These are phyloP conservation scores for Ptychodera flava DNA, from an alignment of 35 echinoderm and acorn worm species.

Conservation along the genomic window DNA sequence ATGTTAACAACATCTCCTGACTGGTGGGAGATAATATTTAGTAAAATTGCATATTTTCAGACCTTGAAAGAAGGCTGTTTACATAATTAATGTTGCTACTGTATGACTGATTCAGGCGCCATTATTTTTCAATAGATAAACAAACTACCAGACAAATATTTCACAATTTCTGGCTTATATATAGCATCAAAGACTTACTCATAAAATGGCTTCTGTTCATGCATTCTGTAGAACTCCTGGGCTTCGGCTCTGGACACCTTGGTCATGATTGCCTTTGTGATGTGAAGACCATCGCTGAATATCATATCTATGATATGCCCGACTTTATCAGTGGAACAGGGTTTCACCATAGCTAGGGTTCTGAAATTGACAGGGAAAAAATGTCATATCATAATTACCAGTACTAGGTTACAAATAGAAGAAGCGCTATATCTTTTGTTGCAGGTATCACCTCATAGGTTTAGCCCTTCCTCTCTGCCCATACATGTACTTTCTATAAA, in stretches of 20 bases:
- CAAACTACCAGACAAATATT: too few relatives aligned
- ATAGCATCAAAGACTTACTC: conserved; percentile 60
- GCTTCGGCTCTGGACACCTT: conserved; percentile 50
- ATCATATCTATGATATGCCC: conserved; percentile 81
- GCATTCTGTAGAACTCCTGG: conserved; percentile 76
- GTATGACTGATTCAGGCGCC: too few relatives aligned
- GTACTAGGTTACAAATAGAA: not conserved
- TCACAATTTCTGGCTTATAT: too few relatives aligned
- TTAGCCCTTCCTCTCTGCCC: not conserved
- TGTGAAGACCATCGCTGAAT: conserved; percentile 41
- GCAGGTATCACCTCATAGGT: not conserved
- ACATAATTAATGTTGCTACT: too few relatives aligned
- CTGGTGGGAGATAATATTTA: too few relatives aligned
- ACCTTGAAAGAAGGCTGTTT: too few relatives aligned
- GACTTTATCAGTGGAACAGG: conserved; percentile 70
- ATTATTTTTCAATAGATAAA: too few relatives aligned
- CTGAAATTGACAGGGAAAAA: conserved; percentile 25
- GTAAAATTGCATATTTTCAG: too few relatives aligned
- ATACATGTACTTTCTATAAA: too few relatives aligned
- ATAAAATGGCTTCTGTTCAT: conserved; percentile 78
- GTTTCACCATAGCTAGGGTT: conserved; percentile 84
- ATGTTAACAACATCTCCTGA: too few relatives aligned
- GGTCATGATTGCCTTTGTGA: conserved; percentile 85
- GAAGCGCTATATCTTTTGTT: not conserved
- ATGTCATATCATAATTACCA: not conserved